Conservation (phyloP, 2,888 invertebrate species). For the Caenorhabditis doughertyi region DNA sequence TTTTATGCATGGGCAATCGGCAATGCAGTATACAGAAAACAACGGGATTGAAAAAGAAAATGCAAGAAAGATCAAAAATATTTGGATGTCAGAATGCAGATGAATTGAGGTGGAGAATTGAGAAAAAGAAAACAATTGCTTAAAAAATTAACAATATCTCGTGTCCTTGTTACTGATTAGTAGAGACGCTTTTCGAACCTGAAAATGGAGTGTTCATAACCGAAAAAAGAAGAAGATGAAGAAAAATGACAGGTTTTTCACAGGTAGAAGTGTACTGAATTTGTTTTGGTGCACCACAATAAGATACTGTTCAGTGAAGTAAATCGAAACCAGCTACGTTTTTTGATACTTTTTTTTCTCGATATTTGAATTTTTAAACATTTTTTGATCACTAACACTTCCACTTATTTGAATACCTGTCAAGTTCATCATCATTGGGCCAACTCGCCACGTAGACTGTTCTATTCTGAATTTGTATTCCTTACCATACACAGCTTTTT, state of each 20-base stretch:
- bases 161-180: slow-evolving; percentile 14
- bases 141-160: slow-evolving; percentile 21
- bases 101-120: slow-evolving; percentile 13
- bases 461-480: slow-evolving; percentile 37
- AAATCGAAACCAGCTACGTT: not conserved
- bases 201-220: slow-evolving; percentile 7
- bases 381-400: slow-evolving; percentile 15
- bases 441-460: slow-evolving; percentile 45
- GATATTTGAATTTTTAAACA: not conserved
- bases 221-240: not conserved
- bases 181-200: slow-evolving; percentile 68
- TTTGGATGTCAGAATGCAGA: not conserved
- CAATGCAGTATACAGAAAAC: not conserved
- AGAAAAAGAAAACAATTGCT: slow-evolving; percentile 6
- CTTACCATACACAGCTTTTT: too few species aligned
- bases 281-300: slow-evolving; percentile 41
- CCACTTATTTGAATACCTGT: slow-evolving; percentile 45
- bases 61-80: slow-evolving; percentile 10
- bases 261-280: slow-evolving; percentile 47
- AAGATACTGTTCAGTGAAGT: slow-evolving; percentile 17
- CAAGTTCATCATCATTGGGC: slow-evolving; percentile 32
- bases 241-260: slow-evolving; percentile 34
- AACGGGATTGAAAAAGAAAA: slow-evolving; percentile 11
- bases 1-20: not conserved
- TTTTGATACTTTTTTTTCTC: slow-evolving; percentile 1